Conservation (phyloP, 2,797 vertebrate species). For the Halcyon leucocephala region DNA sequence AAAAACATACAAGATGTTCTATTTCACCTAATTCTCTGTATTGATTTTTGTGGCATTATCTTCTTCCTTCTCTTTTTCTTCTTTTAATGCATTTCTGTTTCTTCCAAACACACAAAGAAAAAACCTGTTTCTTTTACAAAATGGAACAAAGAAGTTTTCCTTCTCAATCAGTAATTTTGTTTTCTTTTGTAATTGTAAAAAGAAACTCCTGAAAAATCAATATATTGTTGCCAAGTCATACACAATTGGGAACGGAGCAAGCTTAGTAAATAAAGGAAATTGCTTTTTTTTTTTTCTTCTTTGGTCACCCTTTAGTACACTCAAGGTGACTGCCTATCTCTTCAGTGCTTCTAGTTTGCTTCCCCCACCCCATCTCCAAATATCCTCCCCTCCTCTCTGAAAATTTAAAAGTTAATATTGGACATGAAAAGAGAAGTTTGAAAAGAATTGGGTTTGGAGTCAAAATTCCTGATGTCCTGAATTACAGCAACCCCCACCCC, state of each 20-base stretch:
- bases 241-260: slow-evolving; percentile 7
- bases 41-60: slow-evolving; percentile 51
- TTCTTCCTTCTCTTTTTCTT: slow-evolving; percentile 31
- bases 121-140: slow-evolving; percentile 34
- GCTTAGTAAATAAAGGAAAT: slow-evolving; percentile 73
- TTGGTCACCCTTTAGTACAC: slow-evolving; percentile 8
- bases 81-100: slow-evolving; percentile 64
- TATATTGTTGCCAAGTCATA: slow-evolving; percentile 48
- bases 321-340: slow-evolving; percentile 56
- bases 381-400: not conserved
- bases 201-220: slow-evolving; percentile 70
- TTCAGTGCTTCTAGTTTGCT: not conserved
- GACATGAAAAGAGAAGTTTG: slow-evolving; percentile 43
- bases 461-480: slow-evolving; percentile 52
- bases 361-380: not conserved
- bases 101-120: not conserved
- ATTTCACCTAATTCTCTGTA: slow-evolving; percentile 53
- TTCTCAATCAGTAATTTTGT: slow-evolving; percentile 59
- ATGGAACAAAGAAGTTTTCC: slow-evolving; percentile 49
- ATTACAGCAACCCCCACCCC: slow-evolving; percentile 28
- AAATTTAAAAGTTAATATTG: not conserved
- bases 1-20: slow-evolving; percentile 45
- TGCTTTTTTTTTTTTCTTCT: not conserved
- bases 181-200: slow-evolving; percentile 69
- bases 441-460: slow-evolving; percentile 27